A percentile compares a stretch with the other conserved stretches of the same genome.
These are phyloP conservation scores for Cinclus mexicanus DNA, from an alignment of 2,113 vertebrate species.

Conservation along the genomic window DNA sequence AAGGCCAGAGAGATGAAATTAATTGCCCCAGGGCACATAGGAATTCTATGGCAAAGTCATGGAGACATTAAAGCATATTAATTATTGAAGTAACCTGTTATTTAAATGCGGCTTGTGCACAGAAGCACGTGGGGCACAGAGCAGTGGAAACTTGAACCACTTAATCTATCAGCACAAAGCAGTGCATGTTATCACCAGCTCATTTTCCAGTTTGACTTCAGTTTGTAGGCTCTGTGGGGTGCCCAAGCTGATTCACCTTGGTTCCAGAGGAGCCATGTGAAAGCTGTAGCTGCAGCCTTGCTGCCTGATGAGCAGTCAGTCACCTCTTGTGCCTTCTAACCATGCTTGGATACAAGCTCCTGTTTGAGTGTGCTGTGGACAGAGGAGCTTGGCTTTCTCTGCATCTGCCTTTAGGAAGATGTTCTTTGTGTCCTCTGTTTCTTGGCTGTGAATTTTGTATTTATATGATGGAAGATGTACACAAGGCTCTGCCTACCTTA, in stretches of 20 bases:
- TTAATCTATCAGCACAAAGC: neutral
- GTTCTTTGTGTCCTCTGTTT: neutral
- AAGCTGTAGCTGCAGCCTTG: neutral
- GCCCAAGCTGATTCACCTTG: neutral
- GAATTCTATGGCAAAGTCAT: neutral
- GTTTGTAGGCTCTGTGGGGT: neutral
- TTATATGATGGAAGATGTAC: neutral
- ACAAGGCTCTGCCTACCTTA: neutral
- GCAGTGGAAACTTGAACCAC: neutral
- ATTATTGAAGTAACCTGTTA: constrained; percentile 13
- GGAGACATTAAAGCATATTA: neutral
- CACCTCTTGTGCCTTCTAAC: neutral
- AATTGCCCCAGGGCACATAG: neutral
- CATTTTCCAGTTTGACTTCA: neutral
- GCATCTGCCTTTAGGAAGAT: neutral
- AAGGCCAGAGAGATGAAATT: neutral
- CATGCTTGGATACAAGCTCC: fast-evolving
- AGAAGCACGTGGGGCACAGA: neutral
- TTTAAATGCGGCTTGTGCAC: neutral
- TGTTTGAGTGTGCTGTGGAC: neutral
- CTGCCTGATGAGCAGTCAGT: neutral
- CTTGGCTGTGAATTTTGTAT: neutral
- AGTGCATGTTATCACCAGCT: neutral
- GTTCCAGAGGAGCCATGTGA: neutral
- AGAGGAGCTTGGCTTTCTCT: neutral